Evolutionary conservation across 2,888 invertebrate species (phyloP).

Genomic region (Orgyia antiqua): DNA sequence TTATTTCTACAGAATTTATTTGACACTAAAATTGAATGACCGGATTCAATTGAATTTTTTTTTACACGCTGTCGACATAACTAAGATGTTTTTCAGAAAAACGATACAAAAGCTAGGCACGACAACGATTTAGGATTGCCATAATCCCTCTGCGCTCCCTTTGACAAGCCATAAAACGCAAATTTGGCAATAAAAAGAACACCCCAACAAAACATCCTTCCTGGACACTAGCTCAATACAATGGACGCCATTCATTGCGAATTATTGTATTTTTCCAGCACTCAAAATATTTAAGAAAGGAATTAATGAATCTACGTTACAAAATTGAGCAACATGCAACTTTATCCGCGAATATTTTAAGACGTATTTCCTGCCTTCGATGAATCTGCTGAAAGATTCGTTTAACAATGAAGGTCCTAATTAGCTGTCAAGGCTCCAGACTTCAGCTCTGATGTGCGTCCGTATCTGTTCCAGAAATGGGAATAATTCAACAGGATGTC

Average conservation of each 20-base stretch:
- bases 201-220: conserved; percentile 71
- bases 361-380: conserved; percentile 30
- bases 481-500: conserved; percentile 73
- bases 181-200: conserved; percentile 75
- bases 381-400: conserved; percentile 52
- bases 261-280: conserved; percentile 76
- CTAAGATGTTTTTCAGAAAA: too few species aligned
- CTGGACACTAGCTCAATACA: conserved; percentile 77
- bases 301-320: conserved; percentile 57
- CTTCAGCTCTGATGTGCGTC: conserved; percentile 44
- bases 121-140: conserved; percentile 57
- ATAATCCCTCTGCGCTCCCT: conserved; percentile 60
- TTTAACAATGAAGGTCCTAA: conserved; percentile 74
- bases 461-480: conserved; percentile 64
- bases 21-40: too few species aligned
- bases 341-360: conserved; percentile 30
- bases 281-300: conserved; percentile 71
- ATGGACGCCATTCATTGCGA: conserved; percentile 64
- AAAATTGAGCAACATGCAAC: conserved; percentile 36
- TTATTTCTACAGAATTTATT: too few species aligned
- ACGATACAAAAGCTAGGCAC: conserved; percentile 37
- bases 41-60: too few species aligned
- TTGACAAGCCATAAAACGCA: conserved; percentile 73
- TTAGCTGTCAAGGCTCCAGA: conserved; percentile 74
- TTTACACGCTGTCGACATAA: too few species aligned